These are phyloP conservation scores for Pelodiscus sinensis DNA, from an alignment of 2,113 vertebrate species.

Conservation along the genomic window DNA sequence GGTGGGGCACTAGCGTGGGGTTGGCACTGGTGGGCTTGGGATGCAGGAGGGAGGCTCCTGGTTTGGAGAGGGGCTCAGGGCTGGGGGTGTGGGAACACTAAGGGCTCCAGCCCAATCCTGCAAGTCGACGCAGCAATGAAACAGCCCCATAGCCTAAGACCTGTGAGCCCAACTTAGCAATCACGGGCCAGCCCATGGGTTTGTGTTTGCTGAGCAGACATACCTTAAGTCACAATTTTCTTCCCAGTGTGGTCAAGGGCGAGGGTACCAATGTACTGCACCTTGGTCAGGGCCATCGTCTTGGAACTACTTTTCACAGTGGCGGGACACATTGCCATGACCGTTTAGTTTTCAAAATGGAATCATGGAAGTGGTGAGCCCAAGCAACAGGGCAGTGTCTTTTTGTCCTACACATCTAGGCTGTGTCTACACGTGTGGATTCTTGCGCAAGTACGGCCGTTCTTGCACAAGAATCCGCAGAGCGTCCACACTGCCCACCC, in stretches of 20 bases:
- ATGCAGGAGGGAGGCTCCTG: too few relatives aligned
- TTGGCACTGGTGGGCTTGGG: too few relatives aligned
- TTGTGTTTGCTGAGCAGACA: neutral
- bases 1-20: too few relatives aligned
- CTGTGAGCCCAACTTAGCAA: neutral
- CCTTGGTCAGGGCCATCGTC: neutral
- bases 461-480: too few relatives aligned
- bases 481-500: too few relatives aligned
- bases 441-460: too few relatives aligned
- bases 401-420: neutral
- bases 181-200: fast-evolving
- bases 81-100: too few relatives aligned
- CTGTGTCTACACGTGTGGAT: too few relatives aligned
- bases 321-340: neutral
- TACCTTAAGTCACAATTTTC: neutral
- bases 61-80: too few relatives aligned
- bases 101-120: too few relatives aligned
- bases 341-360: neutral
- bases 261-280: neutral
- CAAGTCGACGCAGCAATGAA: neutral
- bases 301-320: neutral
- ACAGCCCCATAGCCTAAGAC: neutral
- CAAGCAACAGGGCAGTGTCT: neutral
- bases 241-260: neutral
- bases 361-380: neutral